A percentile compares a stretch with the other conserved stretches of the same genome.
Evolutionary conservation across 2,888 invertebrate genomes (phyloP).

Genomic region (Pollenia angustigena): DNA sequence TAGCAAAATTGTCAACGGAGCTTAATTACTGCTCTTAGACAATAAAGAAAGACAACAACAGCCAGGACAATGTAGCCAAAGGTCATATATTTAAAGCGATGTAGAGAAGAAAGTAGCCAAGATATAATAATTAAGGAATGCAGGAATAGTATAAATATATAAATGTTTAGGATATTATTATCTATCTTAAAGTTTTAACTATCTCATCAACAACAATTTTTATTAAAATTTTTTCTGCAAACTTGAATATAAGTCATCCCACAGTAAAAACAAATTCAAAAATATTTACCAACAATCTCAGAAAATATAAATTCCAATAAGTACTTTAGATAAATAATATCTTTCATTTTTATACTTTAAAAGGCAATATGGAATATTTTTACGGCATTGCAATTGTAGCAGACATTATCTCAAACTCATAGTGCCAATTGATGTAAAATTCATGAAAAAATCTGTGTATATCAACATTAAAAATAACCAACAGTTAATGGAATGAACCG

Average conservation of each 20-base stretch:
- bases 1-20: conserved; percentile 27
- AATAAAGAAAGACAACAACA: conserved; percentile 20
- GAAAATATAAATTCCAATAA: conserved; percentile 1
- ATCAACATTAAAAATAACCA: conserved; percentile 59
- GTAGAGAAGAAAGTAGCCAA: conserved; percentile 3
- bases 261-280: neutral
- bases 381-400: conserved; percentile 23
- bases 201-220: too few relatives aligned
- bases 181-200: too few relatives aligned
- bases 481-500: conserved; percentile 56
- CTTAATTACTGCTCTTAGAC: conserved; percentile 48
- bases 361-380: conserved; percentile 21
- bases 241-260: neutral
- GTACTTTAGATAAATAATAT: neutral
- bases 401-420: conserved; percentile 48
- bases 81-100: conserved; percentile 14
- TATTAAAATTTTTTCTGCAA: too few relatives aligned
- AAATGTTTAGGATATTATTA: too few relatives aligned
- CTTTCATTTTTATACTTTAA: neutral
- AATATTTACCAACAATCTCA: neutral
- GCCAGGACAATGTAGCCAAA: conserved; percentile 31
- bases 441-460: conserved; percentile 30
- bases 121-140: too few relatives aligned
- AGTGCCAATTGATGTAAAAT: conserved; percentile 56
- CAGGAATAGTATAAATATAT: too few relatives aligned